Evolutionary conservation across 2,888 invertebrate genomes (phyloP), one percentile per base, ranked within the genome.

Genomic region (Pteria penguin): DNA sequence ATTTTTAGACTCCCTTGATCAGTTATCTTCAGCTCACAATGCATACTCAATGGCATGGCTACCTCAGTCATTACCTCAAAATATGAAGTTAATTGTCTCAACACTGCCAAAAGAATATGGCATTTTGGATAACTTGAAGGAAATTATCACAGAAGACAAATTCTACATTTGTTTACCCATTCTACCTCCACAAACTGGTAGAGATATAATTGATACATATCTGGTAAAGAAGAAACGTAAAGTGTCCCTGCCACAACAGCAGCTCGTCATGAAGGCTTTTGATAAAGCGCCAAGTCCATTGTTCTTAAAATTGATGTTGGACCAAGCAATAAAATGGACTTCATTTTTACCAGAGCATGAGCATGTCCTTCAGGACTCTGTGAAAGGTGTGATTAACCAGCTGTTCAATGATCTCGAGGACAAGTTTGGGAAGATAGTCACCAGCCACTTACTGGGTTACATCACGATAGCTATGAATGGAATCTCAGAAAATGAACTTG

Each of bases 1-100:
- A 62, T 73, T 91, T 31, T 79, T 91, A 22, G 91, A 91, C 70
- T 90, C 91, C 1, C 67, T 91, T 11, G 90, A 91, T 72, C 91
- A 91, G 82, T 76, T 91, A 31, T 76, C 72, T 0, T 69, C 86
- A 2, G 45, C 58, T 24, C 75, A 87, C 69, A 81, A 85, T 76
- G 87, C 89, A 14, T 86, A 88, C 75, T 72, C 58, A 2, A 83
- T 89, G 82, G 78, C 82, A 22, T 91, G 91, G 91, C 69, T 91
- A 52, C 89, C 89, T 11, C 78, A 68, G 0, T 33, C 75, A n/a
- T 80, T 90, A 5, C 91, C 91, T 11, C 54, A 78, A 14, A 89
- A 89, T 75, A 80, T 90, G 27, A 84, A 86, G 63, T 60, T 90
- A 24, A 83, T 90, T 29, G 62, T 90, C 1, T 90, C 90, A 2